Evolutionary conservation across 2,113 vertebrate species (phyloP), one percentile per base, ranked within the genome.

Genomic region (Muntiacus reevesi): DNA sequence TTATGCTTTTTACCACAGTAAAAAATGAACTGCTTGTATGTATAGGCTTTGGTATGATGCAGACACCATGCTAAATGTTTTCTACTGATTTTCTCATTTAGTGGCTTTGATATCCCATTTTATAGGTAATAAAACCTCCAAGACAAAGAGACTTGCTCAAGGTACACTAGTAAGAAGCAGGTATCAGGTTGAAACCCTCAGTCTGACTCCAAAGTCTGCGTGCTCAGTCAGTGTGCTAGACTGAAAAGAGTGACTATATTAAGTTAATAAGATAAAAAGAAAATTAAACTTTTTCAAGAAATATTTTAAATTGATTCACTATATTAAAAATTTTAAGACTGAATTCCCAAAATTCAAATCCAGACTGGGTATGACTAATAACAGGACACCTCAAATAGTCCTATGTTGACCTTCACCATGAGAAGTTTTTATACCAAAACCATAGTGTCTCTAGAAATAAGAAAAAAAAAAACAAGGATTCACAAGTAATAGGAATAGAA

Each of bases 231-330:
- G 23, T 85, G 40, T 71, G 62, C 19, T 40, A 78, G 30, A 57
- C 2, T 88, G 55, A 84, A 91, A 93, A 74, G 33, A 55, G 33
- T 52, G 5, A 85, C 10, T 21, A 74, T 23, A 64, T 62, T 54
- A 94, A 76, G 11, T 5, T n/a, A 79, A 79, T 62, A 52, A 87
- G 59, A 67, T 23, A 57, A 87, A 90, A 50, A 92, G 17, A 45
- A 84, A 92, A 88, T 71, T 60, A 90, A 76, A 96, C 54, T 87
- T 87, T 90, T 93, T 67, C 30, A 87, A 90, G 55, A 90, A 78
- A 71, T 60, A 78, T 74, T 89, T 97, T 92, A 54, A 95, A 93
- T 89, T 86, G 54, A 94, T 64, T 67, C 25, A 59, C 19, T 60
- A 88, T 33, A 43, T 50, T 33, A 87, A 90, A 96, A 45, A 30